Evolutionary conservation across 92 coral and sea anemone species (phyloP).

Genomic region (Umimayanthus kanabou): DNA sequence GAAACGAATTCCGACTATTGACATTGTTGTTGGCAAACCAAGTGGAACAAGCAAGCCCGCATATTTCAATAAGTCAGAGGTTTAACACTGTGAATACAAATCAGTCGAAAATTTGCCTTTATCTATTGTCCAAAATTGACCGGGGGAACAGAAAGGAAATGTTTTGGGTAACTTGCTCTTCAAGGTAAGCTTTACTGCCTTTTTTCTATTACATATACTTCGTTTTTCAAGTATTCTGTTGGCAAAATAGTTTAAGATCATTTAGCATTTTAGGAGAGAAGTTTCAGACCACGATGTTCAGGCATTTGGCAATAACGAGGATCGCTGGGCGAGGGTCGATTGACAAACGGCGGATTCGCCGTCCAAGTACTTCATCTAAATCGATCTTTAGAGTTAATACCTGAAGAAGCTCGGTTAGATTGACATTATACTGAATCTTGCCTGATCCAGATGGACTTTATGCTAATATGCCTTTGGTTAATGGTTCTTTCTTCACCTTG

Average conservation of each 20-base stretch:
- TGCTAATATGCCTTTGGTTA: neutral
- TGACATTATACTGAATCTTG: neutral
- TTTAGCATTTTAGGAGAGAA: neutral
- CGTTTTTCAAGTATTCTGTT: neutral
- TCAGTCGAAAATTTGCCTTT: neutral
- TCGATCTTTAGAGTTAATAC: neutral
- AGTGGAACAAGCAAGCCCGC: slow-evolving; percentile 3
- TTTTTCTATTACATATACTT: neutral
- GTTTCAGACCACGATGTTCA: neutral
- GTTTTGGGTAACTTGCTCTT: neutral
- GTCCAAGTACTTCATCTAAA: neutral
- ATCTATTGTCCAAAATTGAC: neutral
- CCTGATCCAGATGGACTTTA: too few species aligned
- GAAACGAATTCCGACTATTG: neutral
- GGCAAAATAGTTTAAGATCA: neutral
- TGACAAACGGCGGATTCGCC: neutral
- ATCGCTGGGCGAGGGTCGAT: neutral
- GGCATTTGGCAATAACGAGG: neutral
- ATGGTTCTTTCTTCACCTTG: too few species aligned
- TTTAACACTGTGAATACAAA: neutral
- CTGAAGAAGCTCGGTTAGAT: too few species aligned
- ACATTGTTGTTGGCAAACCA: slow-evolving; percentile 6
- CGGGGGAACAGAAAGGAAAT: neutral
- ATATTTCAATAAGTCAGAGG: neutral
- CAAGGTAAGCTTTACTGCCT: neutral